Evolutionary conservation across 2,797 vertebrate genomes (phyloP), one percentile per base, ranked within the genome.

Genomic region (Luscinia luscinia): DNA sequence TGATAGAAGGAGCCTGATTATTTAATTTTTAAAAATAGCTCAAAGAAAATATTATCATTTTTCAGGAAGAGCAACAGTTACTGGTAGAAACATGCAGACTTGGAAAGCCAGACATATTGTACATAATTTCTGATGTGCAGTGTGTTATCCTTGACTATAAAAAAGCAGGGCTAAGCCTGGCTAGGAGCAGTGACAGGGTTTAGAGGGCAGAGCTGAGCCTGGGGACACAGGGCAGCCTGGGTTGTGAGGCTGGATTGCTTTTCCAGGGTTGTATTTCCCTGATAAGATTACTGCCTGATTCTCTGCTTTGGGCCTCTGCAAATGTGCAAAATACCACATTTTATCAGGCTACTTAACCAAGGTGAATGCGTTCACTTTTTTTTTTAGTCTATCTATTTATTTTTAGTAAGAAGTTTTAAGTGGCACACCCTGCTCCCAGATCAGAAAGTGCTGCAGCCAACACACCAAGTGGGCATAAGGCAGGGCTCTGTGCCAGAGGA

Each of bases 381-480:
- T 9, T 51, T 27, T 55, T 54, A 21, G 18, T 24, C 24, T 51
- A 28, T 75, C 34, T 61, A 9, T 64, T 62, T 69, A 18, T 27
- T 14, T 67, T 51, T 82, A 19, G 64, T 69, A 45, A 57, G 75
- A 89, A 72, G 16, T 36, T 45, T 4, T 18, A 46, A 70, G 38
- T 19, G 45, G 23, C 45, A 87, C 28, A 22, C 6, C 15, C n/a
- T 63, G 24, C 27, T 68, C 12, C 36, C 30, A 24, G 36, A 32
- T 49, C 21, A 32, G 61, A 57, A 84, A 43, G 48, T 18, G 20
- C 41, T 2, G 1, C 45, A 84, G 24, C 34, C 72, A 43, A 16
- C 1, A 7, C 32, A 19, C 27, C 1, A 15, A 62, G 10, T 0
- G 2, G 61, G 15, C 24, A 45, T 11, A 23, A 51, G 12, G 27